Percentiles rank a stretch among this genome's conserved stretches.
Conservation (phyloP, 2,888 invertebrate genomes). For the Ophion ellenae region DNA sequence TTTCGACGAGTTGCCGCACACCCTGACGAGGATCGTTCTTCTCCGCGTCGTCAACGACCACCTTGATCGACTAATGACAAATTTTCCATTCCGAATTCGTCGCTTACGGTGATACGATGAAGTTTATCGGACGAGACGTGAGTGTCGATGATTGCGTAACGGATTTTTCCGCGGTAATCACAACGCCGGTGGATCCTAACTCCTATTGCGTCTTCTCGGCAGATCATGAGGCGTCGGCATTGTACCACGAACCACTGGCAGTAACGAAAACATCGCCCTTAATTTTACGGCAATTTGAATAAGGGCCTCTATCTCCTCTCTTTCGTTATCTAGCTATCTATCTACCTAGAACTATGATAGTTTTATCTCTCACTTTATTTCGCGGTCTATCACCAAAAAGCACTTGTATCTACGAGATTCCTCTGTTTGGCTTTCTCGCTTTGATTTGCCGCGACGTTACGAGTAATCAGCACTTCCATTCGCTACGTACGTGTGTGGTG, state of each 20-base stretch:
- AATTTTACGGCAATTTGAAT: conserved; percentile 15
- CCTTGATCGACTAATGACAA: background rate
- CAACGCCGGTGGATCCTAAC: conserved; percentile 71
- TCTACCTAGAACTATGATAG: conserved; percentile 5
- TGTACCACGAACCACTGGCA: conserved; percentile 56
- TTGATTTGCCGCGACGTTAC: background rate
- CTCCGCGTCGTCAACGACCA: conserved; percentile 6
- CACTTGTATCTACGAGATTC: conserved; percentile 9
- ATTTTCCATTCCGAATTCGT: background rate
- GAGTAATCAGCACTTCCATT: conserved; percentile 20
- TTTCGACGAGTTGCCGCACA: background rate
- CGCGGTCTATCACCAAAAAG: conserved; percentile 24
- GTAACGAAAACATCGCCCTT: conserved; percentile 55
- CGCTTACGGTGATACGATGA: too few relatives aligned
- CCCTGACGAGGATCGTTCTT: background rate
- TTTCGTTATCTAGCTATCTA: conserved; percentile 5
- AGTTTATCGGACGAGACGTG: too few relatives aligned
- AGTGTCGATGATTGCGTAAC: too few relatives aligned
- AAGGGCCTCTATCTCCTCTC: background rate
- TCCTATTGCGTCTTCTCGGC: conserved; percentile 69
- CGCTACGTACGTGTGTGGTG: conserved; percentile 5
- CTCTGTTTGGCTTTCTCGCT: background rate
- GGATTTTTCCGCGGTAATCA: conserved; percentile 20
- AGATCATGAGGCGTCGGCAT: conserved; percentile 75
- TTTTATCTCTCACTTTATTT: conserved; percentile 41